A percentile compares a stretch with the other conserved stretches of the same genome.
phyloP scores from a whole-genome alignment of 2,888 invertebrate genomes.

The Yponomeuta cagnagella region DNA sequence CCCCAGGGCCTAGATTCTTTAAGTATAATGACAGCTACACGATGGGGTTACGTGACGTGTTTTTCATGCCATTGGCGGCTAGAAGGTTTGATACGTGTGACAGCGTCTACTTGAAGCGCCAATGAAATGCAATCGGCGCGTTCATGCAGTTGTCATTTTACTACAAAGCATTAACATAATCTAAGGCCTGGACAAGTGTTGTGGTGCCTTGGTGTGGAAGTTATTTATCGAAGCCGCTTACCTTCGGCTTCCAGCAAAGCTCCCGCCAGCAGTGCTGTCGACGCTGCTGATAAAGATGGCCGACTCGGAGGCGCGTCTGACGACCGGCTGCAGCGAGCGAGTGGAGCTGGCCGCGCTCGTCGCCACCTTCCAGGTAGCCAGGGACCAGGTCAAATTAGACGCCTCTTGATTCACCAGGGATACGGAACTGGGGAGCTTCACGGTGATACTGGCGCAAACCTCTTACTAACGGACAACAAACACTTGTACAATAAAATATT shows the following conservation, averaged over 20 bases:
- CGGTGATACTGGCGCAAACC: no score
- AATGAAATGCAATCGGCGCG: no score
- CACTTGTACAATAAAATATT: no score
- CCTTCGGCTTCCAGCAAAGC: conserved; percentile 80
- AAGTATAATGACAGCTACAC: background rate
- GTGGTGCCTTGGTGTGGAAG: no score
- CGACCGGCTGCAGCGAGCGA: conserved; percentile 91
- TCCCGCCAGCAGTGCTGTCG: conserved; percentile 86
- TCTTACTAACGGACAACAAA: no score
- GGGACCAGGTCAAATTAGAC: conserved; percentile 69
- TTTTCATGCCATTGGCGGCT: no score
- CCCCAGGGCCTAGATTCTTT: background rate
- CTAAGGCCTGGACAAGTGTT: no score
- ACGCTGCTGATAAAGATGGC: conserved; percentile 90
- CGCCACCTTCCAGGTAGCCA: conserved; percentile 88
- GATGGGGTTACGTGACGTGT: background rate
- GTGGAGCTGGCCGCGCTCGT: conserved; percentile 93
- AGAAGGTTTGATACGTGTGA: no score
- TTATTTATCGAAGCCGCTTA: no score
- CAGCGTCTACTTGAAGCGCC: no score
- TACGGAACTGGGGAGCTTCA: background rate
- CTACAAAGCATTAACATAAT: no score
- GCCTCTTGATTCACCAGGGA: background rate
- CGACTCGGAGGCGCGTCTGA: conserved; percentile 89
- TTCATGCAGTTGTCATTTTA: no score